Conservation (phyloP, 2,797 vertebrate species). For the Kryptolebias ocellatus region DNA sequence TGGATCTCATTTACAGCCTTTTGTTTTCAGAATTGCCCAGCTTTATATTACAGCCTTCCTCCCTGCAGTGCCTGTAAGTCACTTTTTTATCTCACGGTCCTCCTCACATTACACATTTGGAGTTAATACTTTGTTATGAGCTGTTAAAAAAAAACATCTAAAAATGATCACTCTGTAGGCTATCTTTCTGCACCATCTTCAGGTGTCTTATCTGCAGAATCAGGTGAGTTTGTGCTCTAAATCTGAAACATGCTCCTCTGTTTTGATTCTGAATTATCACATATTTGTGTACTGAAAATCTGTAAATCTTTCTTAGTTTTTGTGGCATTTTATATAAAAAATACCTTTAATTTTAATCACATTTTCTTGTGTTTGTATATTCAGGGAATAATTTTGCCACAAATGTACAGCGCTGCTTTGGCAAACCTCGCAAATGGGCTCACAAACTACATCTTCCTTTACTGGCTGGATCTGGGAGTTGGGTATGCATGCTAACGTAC, state of each 20-base stretch:
- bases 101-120: background rate
- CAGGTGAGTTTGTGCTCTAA: slow-evolving; percentile 74
- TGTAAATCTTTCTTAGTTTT: background rate
- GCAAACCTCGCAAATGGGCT: slow-evolving; percentile 87
- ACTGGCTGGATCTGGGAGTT: slow-evolving; percentile 86
- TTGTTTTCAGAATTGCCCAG: slow-evolving; percentile 88
- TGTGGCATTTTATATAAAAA: background rate
- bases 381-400: slow-evolving; percentile 90
- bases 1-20: slow-evolving; percentile 3
- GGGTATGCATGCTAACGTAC: slow-evolving; percentile 78
- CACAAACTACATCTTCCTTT: slow-evolving; percentile 86
- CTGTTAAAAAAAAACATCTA: background rate
- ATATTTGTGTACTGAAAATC: background rate
- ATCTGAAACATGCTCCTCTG: background rate
- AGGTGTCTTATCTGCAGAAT: slow-evolving; percentile 87
- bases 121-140: too few species aligned
- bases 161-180: slow-evolving; percentile 68
- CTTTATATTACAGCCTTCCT: slow-evolving; percentile 89
- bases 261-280: background rate
- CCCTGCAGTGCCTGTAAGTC: slow-evolving; percentile 84
- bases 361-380: slow-evolving; percentile 41
- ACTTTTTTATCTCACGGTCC: background rate
- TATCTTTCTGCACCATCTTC: slow-evolving; percentile 86
- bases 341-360: background rate
- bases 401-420: slow-evolving; percentile 82